Evolutionary conservation across 2,888 invertebrate genomes (phyloP), one percentile per base, ranked within the genome.

Genomic region (Crematogaster levior): DNA sequence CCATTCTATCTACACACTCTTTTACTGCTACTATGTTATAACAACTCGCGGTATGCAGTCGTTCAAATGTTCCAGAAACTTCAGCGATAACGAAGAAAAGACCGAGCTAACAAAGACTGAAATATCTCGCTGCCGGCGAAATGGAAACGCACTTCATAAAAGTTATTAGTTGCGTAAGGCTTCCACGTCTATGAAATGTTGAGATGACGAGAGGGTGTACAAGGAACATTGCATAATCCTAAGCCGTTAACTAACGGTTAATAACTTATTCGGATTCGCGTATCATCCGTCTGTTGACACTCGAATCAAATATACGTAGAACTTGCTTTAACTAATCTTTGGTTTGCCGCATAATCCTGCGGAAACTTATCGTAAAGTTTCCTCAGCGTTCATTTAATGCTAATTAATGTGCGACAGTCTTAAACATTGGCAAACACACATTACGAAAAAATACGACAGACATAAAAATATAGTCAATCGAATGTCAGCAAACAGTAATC

Each of bases 271-370:
- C 46, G 46, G 21, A 74, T 63, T 51, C 70, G n/a, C n/a, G n/a
- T 30, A 72, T 68, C 60, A 12, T 18, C n/a, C 21, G 24, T 56
- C 61, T 24, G 34, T 30, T 51, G 48, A 74, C 60, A 27, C n/a
- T 43, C 1, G 61, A 63, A 74, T 51, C 56, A 18, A 18, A 72
- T 74, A 48, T 61, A 61, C 61, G 48, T 24, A 9, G 24, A 74
- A 75, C 40, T 75, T 75, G 37, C 51, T 37, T 75, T 34, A 48
- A 75, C 75, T 63, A 63, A 75, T 75, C 61, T 48, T 51, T n/a
- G 34, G 34, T 37, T 48, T 12, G n/a, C 48, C 63, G 34, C 18
- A 60, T 74, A 74, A 74, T 60, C 30, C n/a, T 15, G n/a, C 18
- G n/a, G 48, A 34, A 60, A 63, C 37, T 63, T 51, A 63, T 74